A percentile compares a stretch with the other conserved stretches of the same genome.
Conservation (phyloP, 2,888 invertebrate species). For the Aspidapion aeneum region DNA sequence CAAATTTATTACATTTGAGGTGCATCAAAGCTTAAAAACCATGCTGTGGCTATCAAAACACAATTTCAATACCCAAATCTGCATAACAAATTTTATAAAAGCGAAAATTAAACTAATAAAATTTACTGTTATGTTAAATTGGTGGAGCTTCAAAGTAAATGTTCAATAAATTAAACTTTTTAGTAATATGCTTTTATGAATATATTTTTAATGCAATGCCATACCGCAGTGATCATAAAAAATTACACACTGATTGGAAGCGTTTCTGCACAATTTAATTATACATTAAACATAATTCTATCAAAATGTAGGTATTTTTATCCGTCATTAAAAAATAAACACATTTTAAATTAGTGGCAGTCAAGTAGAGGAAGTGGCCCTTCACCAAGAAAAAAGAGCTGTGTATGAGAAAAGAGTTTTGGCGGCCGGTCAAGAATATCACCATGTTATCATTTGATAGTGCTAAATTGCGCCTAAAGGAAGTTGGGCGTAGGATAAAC, state of each 20-base stretch:
- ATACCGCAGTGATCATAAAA: not conserved
- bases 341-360: no score
- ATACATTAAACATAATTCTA: no score
- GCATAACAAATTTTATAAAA: not conserved
- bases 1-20: not conserved
- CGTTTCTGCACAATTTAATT: no score
- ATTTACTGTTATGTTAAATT: not conserved
- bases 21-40: not conserved
- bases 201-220: not conserved
- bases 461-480: no score
- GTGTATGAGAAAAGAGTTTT: no score
- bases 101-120: not conserved
- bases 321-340: no score
- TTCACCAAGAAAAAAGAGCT: no score
- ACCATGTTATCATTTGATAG: no score
- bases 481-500: no score
- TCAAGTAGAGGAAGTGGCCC: no score
- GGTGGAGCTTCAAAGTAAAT: not conserved
- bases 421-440: no score
- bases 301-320: no score
- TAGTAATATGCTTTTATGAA: not conserved
- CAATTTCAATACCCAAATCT: not conserved
- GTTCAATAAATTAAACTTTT: not conserved
- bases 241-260: not conserved
- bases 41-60: not conserved